Base-by-base conservation (phyloP, 2,888 invertebrate genomes). In the Antitype chi region DNA sequence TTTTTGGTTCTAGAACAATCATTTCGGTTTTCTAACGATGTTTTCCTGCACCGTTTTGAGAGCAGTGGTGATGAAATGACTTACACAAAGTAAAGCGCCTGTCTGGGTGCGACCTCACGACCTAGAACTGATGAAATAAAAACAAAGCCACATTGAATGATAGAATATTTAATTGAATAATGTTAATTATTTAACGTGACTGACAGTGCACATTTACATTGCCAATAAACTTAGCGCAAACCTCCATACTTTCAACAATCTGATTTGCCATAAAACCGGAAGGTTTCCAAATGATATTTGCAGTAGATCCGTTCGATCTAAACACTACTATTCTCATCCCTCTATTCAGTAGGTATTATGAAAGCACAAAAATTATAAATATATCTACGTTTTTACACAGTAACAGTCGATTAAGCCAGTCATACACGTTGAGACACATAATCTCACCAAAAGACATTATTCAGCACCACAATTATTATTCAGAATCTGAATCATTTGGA, bases 191-290 rank as follows among this genome's bases (percentile, higher is more conserved):
- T 5, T 38, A 38, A 38, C 38, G 38, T 38, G 38, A 38, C 38
- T 38, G 38, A 38, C 38, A 38, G 38, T 5, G 38, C 38, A 38
- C 38, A 38, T 5, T 38, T 5, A 38, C 38, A 38, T 38, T 38
- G 38, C 38, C 6, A 38, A 38, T 38, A 38, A 38, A 38, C 38
- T 38, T 38, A 38, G 38, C 38, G 5, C 38, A 38, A 6, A 6
- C 38, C 5, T 38, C 6, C 38, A 38, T 38, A 38, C 38, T 38
- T 32, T 32, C 32, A 2, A 32, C 32, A 32, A 32, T 4, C 32
- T 32, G 4, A 4, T 5, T 93, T 93, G 88, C n/a, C 20, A 32
- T n/a, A 8, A 0, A 15, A 25, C 32, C 38, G 6, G 5, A 20
- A n/a, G 1, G 20, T 9, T 32, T 47, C 17, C 15, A 38, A 38